Evolutionary conservation across 2,113 vertebrate genomes (phyloP).

Genomic region (Prunella fulvescens): DNA sequence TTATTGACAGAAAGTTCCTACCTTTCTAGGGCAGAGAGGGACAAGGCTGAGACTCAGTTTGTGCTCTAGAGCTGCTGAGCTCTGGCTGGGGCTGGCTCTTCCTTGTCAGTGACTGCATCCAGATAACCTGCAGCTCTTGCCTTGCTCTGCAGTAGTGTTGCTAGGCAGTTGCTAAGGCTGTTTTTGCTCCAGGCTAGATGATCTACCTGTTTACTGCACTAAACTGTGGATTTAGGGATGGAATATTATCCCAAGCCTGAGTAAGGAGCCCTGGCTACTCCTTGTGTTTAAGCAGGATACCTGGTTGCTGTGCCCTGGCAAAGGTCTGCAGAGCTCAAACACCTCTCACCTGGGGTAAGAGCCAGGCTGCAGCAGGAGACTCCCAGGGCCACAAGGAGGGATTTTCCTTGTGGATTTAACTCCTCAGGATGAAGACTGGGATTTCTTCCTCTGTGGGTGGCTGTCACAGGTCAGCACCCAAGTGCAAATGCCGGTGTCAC

Average conservation of each 20-base stretch:
- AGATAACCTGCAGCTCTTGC: neutral
- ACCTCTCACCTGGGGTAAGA: neutral
- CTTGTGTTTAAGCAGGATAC: neutral
- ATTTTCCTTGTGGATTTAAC: neutral
- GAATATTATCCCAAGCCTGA: neutral
- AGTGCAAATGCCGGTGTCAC: neutral
- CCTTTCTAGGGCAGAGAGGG: neutral
- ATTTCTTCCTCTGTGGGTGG: neutral
- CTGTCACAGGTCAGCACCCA: neutral
- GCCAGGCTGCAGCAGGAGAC: neutral
- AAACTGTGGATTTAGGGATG: neutral
- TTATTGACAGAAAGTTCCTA: neutral
- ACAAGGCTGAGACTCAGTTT: neutral
- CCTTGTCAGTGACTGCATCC: neutral
- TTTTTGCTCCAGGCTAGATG: neutral
- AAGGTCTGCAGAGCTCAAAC: neutral
- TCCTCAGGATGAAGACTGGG: neutral
- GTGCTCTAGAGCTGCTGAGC: neutral
- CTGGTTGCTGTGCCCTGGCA: rapidly evolving
- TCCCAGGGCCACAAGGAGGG: neutral
- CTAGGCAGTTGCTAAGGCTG: conserved; percentile 47
- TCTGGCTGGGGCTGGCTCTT: neutral
- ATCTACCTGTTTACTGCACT: conserved; percentile 5
- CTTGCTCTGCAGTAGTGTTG: neutral
- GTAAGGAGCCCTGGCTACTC: neutral